Evolutionary conservation across 2,797 vertebrate species (phyloP).

Genomic region (Cryptoprocta ferox): DNA sequence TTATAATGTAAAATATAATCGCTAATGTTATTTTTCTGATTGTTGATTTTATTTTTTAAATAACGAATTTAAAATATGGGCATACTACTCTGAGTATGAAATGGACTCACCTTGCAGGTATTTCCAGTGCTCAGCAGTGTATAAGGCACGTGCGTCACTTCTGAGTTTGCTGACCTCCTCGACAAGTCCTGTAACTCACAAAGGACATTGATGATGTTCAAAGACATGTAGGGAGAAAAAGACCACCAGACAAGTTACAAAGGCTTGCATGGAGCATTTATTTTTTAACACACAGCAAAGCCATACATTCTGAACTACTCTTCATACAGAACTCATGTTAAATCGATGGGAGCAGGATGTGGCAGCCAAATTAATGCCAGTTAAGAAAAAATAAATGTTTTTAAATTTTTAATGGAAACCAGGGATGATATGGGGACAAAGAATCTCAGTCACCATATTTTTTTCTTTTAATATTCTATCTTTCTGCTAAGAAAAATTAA

Average conservation of each 20-base stretch:
- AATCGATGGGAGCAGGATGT: neutral
- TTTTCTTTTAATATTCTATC: neutral
- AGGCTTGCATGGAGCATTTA: neutral
- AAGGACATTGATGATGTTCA: neutral
- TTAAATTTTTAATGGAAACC: conserved; percentile 41
- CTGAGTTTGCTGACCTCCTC: neutral
- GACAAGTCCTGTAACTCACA: neutral
- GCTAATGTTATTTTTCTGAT: neutral
- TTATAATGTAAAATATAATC: conserved; percentile 33
- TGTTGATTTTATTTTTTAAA: neutral
- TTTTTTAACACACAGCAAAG: neutral
- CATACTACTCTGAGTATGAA: neutral
- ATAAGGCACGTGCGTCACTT: neutral
- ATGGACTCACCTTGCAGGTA: neutral
- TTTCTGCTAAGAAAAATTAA: conserved; percentile 46
- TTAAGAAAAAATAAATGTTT: neutral
- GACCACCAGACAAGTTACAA: neutral
- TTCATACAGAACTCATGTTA: neutral
- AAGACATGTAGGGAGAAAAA: neutral
- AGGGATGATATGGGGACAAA: neutral
- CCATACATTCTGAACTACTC: neutral
- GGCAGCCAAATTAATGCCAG: neutral
- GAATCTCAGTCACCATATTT: neutral
- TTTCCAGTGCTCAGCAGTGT: neutral
- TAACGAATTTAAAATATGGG: conserved; percentile 35